Evolutionary conservation across 2,888 invertebrate species (phyloP).

Genomic region (Xylophagus ater): DNA sequence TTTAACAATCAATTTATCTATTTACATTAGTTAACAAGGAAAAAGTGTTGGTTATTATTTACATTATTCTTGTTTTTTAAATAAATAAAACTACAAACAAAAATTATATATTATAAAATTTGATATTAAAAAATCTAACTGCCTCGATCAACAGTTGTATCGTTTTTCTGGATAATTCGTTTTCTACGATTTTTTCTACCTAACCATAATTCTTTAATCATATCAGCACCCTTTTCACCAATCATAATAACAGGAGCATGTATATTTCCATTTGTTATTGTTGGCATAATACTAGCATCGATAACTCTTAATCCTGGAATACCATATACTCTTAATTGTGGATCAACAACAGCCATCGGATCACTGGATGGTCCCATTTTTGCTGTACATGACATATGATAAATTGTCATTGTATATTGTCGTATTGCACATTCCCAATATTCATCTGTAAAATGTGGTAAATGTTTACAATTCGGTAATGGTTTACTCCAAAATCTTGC

Average conservation of each 20-base stretch:
- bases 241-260: constrained; percentile 84
- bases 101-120: too few species aligned
- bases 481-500: constrained; percentile 62
- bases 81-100: too few species aligned
- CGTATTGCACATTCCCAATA: constrained; percentile 78
- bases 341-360: constrained; percentile 71
- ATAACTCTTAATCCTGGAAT: constrained; percentile 68
- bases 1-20: too few species aligned
- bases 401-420: constrained; percentile 80
- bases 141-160: too few species aligned
- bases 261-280: constrained; percentile 76
- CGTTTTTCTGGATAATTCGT: too few species aligned
- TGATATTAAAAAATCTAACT: too few species aligned
- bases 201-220: constrained; percentile 66
- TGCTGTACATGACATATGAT: constrained; percentile 71
- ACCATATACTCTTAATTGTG: constrained; percentile 64
- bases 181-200: too few species aligned
- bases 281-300: constrained; percentile 81
- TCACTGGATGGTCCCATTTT: constrained; percentile 74
- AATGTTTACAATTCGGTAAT: constrained; percentile 71
- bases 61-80: too few species aligned
- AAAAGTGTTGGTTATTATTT: too few species aligned
- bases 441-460: constrained; percentile 66
- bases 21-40: too few species aligned
- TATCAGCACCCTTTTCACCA: constrained; percentile 72